A percentile compares a stretch with the other conserved stretches of the same genome.
These are phyloP conservation scores for Phalacrocorax pelagicus DNA, from an alignment of 2,113 vertebrate species.

Conservation along the genomic window DNA sequence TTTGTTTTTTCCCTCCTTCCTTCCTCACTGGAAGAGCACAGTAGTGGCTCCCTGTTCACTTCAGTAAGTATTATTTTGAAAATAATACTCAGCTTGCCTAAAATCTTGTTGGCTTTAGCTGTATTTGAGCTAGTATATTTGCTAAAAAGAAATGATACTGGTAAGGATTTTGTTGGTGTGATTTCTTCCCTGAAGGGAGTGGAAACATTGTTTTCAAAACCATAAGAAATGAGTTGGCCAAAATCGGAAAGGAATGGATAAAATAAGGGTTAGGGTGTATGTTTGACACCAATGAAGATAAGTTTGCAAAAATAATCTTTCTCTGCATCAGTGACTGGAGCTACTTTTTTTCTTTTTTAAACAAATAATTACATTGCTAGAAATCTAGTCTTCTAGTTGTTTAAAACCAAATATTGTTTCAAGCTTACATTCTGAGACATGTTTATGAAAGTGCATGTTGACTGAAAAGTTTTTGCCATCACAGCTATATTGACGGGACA, in stretches of 20 bases:
- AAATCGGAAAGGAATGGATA: background rate
- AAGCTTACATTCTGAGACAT: background rate
- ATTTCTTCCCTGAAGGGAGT: background rate
- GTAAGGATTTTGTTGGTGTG: background rate
- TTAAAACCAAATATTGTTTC: background rate
- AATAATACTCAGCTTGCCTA: background rate
- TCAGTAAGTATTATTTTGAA: slow-evolving; percentile 47
- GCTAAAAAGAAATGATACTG: background rate
- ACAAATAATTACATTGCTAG: background rate
- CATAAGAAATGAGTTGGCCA: fast-evolving
- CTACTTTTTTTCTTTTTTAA: background rate
- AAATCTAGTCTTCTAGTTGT: background rate
- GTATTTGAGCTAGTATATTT: background rate
- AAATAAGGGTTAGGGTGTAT: background rate
- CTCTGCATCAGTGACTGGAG: background rate
- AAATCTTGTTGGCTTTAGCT: background rate
- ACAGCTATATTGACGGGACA: background rate
- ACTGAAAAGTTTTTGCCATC: background rate
- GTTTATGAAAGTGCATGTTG: background rate
- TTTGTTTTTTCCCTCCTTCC: too few species aligned
- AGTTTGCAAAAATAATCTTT: background rate
- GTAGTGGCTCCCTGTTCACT: slow-evolving; percentile 1
- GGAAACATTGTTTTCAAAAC: background rate
- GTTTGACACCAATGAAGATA: background rate
- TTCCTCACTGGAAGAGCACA: background rate